Percentiles rank a stretch among this genome's conserved stretches.
Evolutionary conservation across 2,888 invertebrate genomes (phyloP).

Genomic region (Slavum lentiscoides): DNA sequence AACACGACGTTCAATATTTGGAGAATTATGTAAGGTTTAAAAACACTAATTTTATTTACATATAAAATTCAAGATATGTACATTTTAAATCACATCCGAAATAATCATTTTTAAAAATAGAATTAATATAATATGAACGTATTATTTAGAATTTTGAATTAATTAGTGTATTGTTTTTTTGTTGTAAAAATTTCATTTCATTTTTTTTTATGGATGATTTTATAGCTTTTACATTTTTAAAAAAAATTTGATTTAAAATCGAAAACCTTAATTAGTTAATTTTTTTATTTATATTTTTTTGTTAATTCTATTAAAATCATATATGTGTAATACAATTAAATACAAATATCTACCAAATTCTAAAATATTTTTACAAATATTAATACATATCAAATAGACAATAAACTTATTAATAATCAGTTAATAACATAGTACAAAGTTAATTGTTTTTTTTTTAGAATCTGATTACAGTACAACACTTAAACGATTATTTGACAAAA

Average conservation of each 20-base stretch:
- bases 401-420: conserved; percentile 29
- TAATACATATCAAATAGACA: not conserved
- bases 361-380: not conserved
- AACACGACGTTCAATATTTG: conserved; percentile 7
- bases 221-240: too few species aligned
- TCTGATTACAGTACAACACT: not conserved
- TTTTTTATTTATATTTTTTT: too few species aligned
- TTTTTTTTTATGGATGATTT: too few species aligned
- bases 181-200: too few species aligned
- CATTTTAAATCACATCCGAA: not conserved
- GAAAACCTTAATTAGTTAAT: too few species aligned
- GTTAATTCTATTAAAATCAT: too few species aligned
- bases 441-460: conserved; percentile 27
- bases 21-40: conserved; percentile 33
- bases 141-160: too few species aligned
- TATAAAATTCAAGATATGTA: not conserved
- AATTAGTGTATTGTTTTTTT: too few species aligned
- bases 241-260: too few species aligned
- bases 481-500: conserved; percentile 8
- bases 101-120: not conserved
- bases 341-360: not conserved
- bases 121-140: too few species aligned
- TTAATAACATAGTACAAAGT: not conserved
- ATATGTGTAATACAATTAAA: too few species aligned
- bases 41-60: not conserved